Evolutionary conservation across 2,113 vertebrate genomes (phyloP).

Genomic region (Chloroceryle aenea): DNA sequence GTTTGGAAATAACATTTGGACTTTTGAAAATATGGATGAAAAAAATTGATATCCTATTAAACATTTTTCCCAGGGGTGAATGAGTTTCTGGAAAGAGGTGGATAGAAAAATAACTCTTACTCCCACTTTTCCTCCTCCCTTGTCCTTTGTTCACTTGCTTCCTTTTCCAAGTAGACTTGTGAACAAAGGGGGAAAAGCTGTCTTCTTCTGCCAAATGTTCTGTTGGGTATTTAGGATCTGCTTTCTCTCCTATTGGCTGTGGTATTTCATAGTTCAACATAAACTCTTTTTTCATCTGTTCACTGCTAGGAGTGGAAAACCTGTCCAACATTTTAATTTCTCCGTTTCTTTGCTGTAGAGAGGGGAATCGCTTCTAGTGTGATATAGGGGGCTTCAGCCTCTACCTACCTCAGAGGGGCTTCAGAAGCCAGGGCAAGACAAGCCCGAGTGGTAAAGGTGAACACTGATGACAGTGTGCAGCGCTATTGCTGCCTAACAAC

Average conservation of each 20-base stretch:
- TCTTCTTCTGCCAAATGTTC: not conserved
- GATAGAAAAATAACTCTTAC: not conserved
- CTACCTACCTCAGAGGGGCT: not conserved
- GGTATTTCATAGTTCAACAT: not conserved
- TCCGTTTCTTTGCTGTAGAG: not conserved
- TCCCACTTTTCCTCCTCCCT: accelerated
- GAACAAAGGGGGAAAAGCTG: not conserved
- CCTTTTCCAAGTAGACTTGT: not conserved
- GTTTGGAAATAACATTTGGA: not conserved
- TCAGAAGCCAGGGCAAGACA: not conserved
- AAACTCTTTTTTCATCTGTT: not conserved
- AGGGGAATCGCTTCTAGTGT: not conserved
- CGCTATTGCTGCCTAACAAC: not conserved
- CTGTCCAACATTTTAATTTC: accelerated
- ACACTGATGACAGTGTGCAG: accelerated
- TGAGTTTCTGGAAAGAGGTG: not conserved
- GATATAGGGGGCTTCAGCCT: not conserved
- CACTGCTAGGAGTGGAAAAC: not conserved
- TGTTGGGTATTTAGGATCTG: not conserved
- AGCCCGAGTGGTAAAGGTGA: not conserved
- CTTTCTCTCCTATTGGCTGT: not conserved
- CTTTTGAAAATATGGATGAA: not conserved
- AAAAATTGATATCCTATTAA: not conserved
- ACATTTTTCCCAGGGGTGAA: not conserved
- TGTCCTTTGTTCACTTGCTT: not conserved